Percentiles rank a stretch among this genome's conserved stretches.
phyloP scores from a whole-genome alignment of 2,888 invertebrate genomes.

The Ectobius pallidus region DNA sequence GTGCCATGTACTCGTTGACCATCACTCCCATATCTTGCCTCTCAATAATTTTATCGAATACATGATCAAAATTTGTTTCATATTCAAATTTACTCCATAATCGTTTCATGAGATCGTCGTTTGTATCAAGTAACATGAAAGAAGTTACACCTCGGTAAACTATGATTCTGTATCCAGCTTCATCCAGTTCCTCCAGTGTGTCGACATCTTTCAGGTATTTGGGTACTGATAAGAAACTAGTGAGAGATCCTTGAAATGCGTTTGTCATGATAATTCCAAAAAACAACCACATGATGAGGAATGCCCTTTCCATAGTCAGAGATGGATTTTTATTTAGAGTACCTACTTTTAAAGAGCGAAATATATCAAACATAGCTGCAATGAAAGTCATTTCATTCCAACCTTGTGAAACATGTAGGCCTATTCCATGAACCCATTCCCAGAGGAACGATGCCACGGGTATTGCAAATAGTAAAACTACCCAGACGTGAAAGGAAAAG shows the following conservation, averaged over 20 bases:
- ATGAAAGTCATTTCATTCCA: background rate
- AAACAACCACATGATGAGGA: background rate
- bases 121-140: background rate
- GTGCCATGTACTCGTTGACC: background rate
- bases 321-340: background rate
- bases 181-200: background rate
- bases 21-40: background rate
- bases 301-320: background rate
- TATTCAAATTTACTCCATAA: background rate
- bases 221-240: constrained; percentile 16
- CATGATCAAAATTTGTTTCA: background rate
- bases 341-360: background rate
- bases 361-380: background rate
- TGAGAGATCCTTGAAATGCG: constrained; percentile 15
- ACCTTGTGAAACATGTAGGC: background rate
- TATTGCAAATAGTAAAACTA: background rate
- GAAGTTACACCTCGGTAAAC: background rate
- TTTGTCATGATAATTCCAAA: constrained; percentile 18
- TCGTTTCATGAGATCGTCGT: background rate
- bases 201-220: constrained; percentile 17
- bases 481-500: background rate
- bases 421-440: background rate
- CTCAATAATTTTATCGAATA: background rate
- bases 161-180: background rate
- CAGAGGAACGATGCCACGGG: background rate